Evolutionary conservation across 2,113 vertebrate genomes (phyloP), one percentile per base, ranked within the genome.

Genomic region (Spea bombifrons): DNA sequence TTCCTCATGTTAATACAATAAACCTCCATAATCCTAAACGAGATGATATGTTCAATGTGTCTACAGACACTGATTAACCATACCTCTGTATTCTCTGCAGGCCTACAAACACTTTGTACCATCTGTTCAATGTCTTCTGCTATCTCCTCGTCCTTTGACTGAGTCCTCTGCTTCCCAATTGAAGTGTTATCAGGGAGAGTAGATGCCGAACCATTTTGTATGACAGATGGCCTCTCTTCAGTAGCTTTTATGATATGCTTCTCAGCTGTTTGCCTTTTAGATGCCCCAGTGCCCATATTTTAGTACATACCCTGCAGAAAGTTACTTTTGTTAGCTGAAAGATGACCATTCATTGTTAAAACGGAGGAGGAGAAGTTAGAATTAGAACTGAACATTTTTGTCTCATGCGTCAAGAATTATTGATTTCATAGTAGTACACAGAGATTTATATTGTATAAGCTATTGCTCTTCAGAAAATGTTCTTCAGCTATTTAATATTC

Each of bases 121-220:
- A 80, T 80, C 12, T 74, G 52, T 30, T 80, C 78, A 61, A 80
- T 74, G 71, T 80, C 78, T 74, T 80, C 78, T 17, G 64, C 55
- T 49, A 80, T 68, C 43, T 80, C 78, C 16, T 74, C 71, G 61
- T 80, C 64, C 46, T 68, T 80, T 43, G 65, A 49, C n/a, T 68
- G 71, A 10, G 13, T 50, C 16, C 73, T 61, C 71, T 80, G 71
- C 45, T 44, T 55, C 67, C 53, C 73, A 44, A 80, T 61, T 44
- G 71, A 67, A 68, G 63, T 74, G 43, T 59, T 80, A 50, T 73
- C 78, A 30, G 78, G 64, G 4, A 80, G 71, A 13, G 71, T 80
- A 46, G 78, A 80, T 45, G 65, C 65, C 5, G 78, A 80, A 16
- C 46, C 52, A 63, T 80, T 74, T 30, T 43, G 71, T 49, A 50